Base-by-base conservation (phyloP, 2,113 vertebrate species). In the Carlito syrichta region DNA sequence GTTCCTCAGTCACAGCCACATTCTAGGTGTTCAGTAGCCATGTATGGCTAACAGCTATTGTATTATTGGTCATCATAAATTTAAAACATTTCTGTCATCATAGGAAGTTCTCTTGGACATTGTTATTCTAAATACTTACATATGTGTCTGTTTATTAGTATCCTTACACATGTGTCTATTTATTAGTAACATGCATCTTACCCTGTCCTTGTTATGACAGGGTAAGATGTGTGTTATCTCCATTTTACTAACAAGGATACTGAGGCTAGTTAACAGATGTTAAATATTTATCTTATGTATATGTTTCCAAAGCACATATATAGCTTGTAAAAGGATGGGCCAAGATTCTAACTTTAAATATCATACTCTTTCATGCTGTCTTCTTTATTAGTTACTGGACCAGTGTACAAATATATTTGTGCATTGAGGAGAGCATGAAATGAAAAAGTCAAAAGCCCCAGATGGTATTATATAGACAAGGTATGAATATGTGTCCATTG, bases 271-370 rank as follows among this genome's bases (percentile, higher is more conserved):
- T 89, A 35, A 76, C 83, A 63, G 43, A 91, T 45, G 9, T 74
- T 89, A 93, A 83, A 1, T 78, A 71, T 83, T 88, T 88, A 32
- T 85, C 48, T 83, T 45, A 32, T 74, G 23, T 88, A 25, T 60
- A 60, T 79, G 12, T 93, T 22, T 93, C 32, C 43, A 92, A 20
- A 78, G 56, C 66, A 38, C 35, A 27, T 43, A 58, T 38, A 40
- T 32, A 66, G 2, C 3, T 32, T 50, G 0, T 73, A 20, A 89
- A 86, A 89, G 45, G 11, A 43, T 82, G 32, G 90, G 20, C 11
- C 83, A 95, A 77, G 38, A 87, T 58, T 93, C 43, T 91, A 78
- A 63, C 54, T 94, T 94, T 71, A 84, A 50, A 66, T 73, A 58
- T 58, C 16, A 27, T 79, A 32, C 45, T 77, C 23, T 63, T 60